Base-by-base conservation (phyloP, 2,888 invertebrate species). In the Anthoptus insignis region DNA sequence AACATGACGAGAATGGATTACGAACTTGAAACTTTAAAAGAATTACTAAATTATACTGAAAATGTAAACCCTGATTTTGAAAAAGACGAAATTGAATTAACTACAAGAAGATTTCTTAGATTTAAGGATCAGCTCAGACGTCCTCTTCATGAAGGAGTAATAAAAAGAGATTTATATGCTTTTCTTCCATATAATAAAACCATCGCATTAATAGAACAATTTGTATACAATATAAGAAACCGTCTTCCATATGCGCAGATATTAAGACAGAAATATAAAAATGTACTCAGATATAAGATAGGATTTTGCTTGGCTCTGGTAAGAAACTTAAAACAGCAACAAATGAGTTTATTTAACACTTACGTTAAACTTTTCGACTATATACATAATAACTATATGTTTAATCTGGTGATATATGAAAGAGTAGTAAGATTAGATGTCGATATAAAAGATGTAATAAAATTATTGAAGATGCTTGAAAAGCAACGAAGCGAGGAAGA, bases 151-250 rank as follows among this genome's bases (percentile, higher is more conserved):
- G 37, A 0, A 50, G 6, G 5, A 24, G 1, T 70, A 68, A 42
- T 67, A 67, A 14, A 13, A 16, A 45, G 19, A 42, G 9, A 9
- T 8, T 9, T 1, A 19, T 19, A 19, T 42, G 1, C 42, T 42
- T 19, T 1, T n/a, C n/a, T 27, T 3, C 27, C 27, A 27, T 27
- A 5, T 45, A 45, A 45, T 22, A 45, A 22, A 45, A 45, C 45
- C 0, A 6, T 78, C 0, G 0, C 67, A 0, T 0, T 83, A 0
- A 82, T 83, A 77, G 60, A 72, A 3, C 85, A 86, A 45, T 86
- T 86, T 16, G 54, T 84, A 0, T 84, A 84, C 59, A 65, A 71
- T 6, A 74, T 77, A 0, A 75, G 82, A 19, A 82, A 83, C 60
- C 80, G 78, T n/a, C 16, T 87, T 2, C 66, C 77, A 0, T 73